phyloP scores from a whole-genome alignment of 2,888 invertebrate species.

The Nomada ruficornis region DNA sequence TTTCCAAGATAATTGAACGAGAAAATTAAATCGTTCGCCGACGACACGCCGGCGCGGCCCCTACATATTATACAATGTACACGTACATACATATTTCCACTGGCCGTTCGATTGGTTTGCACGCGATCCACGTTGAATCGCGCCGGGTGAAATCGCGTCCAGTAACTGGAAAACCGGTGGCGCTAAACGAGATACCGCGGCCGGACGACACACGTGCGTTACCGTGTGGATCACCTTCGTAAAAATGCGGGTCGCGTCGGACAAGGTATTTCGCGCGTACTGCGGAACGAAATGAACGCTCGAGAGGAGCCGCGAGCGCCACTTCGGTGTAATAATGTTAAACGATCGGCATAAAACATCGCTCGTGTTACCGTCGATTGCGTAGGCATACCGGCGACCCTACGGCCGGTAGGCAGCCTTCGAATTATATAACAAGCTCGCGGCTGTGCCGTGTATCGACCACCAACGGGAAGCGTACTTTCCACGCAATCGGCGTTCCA shows the following conservation, averaged over 20 bases:
- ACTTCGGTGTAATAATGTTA: constrained; percentile 32
- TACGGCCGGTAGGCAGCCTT: constrained; percentile 39
- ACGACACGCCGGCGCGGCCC: neutral
- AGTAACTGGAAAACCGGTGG: constrained; percentile 13
- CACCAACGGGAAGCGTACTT: constrained; percentile 36
- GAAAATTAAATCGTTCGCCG: constrained; percentile 14
- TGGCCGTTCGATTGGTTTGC: neutral
- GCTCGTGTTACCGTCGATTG: constrained; percentile 29
- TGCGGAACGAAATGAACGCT: constrained; percentile 18
- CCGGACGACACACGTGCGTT: neutral
- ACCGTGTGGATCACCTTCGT: constrained; percentile 31
- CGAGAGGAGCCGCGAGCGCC: constrained; percentile 23
- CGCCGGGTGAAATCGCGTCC: neutral
- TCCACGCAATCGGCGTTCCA: constrained; percentile 49
- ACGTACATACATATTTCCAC: too few relatives aligned
- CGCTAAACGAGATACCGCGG: constrained; percentile 25
- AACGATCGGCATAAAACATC: constrained; percentile 39
- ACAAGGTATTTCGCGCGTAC: neutral
- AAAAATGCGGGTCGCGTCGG: constrained; percentile 45
- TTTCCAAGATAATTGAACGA: neutral
- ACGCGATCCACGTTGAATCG: neutral
- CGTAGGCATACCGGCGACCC: constrained; percentile 33
- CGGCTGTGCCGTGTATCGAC: constrained; percentile 11
- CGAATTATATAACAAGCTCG: constrained; percentile 48
- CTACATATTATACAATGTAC: neutral